Conservation (phyloP, 2,113 vertebrate species). For the Otis tarda region DNA sequence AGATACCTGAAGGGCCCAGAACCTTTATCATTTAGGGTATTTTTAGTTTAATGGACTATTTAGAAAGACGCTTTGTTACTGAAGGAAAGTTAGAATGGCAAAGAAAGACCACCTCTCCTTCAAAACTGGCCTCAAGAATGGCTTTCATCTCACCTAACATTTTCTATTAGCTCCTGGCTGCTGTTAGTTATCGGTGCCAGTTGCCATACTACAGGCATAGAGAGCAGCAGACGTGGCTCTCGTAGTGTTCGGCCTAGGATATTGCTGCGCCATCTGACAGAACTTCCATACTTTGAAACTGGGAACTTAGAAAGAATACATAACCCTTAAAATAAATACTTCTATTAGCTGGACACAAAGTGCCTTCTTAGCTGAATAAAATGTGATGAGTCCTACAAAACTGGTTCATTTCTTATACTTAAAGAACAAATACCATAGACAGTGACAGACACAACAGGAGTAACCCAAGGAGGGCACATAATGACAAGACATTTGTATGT, state of each 20-base stretch:
- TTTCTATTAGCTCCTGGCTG: not conserved
- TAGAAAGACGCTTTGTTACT: not conserved
- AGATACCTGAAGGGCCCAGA: not conserved
- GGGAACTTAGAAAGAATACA: not conserved
- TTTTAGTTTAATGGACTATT: not conserved
- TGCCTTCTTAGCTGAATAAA: not conserved
- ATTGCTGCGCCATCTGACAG: not conserved
- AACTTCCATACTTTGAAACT: not conserved
- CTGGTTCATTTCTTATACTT: not conserved
- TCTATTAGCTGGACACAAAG: not conserved
- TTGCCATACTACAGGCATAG: not conserved
- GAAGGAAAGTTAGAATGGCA: not conserved
- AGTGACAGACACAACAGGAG: not conserved
- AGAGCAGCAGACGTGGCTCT: not conserved
- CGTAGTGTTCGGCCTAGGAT: not conserved
- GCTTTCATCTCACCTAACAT: not conserved
- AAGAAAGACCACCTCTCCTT: not conserved
- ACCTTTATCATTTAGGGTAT: not conserved
- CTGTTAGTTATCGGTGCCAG: not conserved
- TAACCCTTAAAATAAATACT: not conserved
- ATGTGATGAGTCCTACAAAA: not conserved
- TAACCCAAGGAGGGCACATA: not conserved
- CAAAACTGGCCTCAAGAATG: not conserved
- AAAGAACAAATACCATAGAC: not conserved
- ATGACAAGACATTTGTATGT: not conserved